Conservation (phyloP, 2,797 vertebrate species). For the Kryptopterus vitreolus region DNA sequence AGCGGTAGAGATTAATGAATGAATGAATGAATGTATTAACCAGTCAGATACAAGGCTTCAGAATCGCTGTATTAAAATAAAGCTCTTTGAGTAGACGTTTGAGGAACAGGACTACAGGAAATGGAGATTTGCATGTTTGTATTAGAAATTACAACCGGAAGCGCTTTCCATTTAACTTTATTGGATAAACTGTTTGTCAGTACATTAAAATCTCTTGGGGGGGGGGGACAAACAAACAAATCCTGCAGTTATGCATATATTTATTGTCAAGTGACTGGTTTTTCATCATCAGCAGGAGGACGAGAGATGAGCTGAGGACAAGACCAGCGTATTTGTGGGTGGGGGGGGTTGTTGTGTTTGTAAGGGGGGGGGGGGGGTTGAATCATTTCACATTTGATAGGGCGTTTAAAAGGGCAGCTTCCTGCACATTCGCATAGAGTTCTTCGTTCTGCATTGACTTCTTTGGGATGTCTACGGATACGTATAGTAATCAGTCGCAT, state of each 20-base stretch:
- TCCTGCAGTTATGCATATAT: conserved; percentile 20
- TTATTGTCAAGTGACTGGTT: conserved; percentile 9
- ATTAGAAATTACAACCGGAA: not conserved
- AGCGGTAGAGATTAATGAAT: too few relatives aligned
- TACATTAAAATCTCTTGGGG: conserved; percentile 13
- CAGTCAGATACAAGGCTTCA: too few relatives aligned
- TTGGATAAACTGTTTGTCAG: conserved; percentile 21
- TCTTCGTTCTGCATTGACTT: not conserved
- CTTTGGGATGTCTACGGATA: not conserved
- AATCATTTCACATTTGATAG: not conserved
- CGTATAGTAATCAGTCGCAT: not conserved
- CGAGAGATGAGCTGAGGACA: not conserved
- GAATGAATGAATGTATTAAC: too few relatives aligned
- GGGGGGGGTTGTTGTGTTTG: too few relatives aligned
- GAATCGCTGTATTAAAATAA: not conserved
- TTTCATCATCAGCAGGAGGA: conserved; percentile 1
- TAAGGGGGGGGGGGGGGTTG: too few relatives aligned
- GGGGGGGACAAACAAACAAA: not conserved
- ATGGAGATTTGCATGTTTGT: too few relatives aligned
- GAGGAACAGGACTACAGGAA: not conserved
- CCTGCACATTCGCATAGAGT: not conserved
- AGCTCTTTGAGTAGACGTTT: not conserved
- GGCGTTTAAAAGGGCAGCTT: not conserved
- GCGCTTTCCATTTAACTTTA: not conserved
- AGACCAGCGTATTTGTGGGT: not conserved